Base-by-base conservation (phyloP, 2,888 invertebrate genomes). In the Himalopsyche japonica region DNA sequence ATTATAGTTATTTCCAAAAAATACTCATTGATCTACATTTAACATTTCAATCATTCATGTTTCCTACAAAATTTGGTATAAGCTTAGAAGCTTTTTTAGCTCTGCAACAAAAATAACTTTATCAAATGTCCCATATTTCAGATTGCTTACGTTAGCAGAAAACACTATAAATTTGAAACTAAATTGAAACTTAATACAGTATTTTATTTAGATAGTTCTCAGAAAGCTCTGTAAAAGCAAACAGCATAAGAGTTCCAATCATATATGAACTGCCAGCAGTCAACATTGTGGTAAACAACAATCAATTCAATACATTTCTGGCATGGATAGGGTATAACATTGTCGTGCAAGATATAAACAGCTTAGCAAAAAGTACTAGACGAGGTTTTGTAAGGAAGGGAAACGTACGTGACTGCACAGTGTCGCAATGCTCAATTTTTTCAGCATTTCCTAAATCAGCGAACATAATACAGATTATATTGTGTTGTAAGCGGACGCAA, bases 401-500 rank as follows among this genome's bases (percentile, higher is more conserved):
- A 30, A 76, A 76, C 34, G 76, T 76, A 76, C 76, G 76, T 76
- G 76, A 76, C 76, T 76, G 32, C 76, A 76, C 76, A 34, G 76
- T 76, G 34, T 34, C 34, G 76, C 76, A 76, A 30, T 76, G 76
- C 76, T 34, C 76, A 76, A 76, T 18, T 76, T 30, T 76, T 32
- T 76, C 32, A 76, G 76, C 76, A 76, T 76, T 27, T 34, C 76
- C 57, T 24, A 57, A 57, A 24, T 57, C 57, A 57, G 20, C 24
- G 57, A 57, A 57, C 57, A 8, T 57, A 57, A 57, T 57, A 57
- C 57, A 57, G 57, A 57, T 57, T 57, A 57, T 24, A 43, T 43
- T 43, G 43, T 43, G 43, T 43, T 43, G 43, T 43, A 15, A 43
- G 43, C 15, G 43, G 15, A 43, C 43, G 43, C 43, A 43, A 43